Conservation (phyloP, 2,797 vertebrate genomes). For the Hippoglossus hippoglossus region DNA sequence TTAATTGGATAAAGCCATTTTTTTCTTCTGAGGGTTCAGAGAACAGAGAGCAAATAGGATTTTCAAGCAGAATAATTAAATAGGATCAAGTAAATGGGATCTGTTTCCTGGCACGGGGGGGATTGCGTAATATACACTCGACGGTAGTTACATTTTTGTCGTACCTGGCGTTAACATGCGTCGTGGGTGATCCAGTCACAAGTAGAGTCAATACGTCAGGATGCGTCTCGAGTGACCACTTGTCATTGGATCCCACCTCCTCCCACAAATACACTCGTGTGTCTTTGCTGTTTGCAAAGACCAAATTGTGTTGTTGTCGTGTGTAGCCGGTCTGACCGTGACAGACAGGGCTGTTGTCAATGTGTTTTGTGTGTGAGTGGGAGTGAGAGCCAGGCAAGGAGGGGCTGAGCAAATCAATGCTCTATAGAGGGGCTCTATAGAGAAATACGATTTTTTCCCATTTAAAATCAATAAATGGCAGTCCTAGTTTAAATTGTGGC, state of each 20-base stretch:
- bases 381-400: not conserved
- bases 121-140: slow-evolving; percentile 61
- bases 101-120: slow-evolving; percentile 59
- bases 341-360: not conserved
- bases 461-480: not conserved
- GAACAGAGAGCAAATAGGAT: slow-evolving; percentile 44
- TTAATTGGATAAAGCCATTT: slow-evolving; percentile 39
- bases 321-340: not conserved
- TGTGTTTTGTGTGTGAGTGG: not conserved
- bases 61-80: slow-evolving; percentile 76
- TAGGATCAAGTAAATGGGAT: slow-evolving; percentile 68
- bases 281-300: not conserved
- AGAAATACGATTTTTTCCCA: not conserved
- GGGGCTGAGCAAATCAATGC: not conserved
- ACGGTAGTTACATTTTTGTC: too few species aligned
- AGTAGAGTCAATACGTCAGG: not conserved
- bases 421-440: not conserved
- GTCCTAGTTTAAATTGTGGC: not conserved
- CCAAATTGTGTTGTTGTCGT: not conserved
- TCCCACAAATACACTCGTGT: not conserved
- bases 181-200: not conserved
- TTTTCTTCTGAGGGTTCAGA: slow-evolving; percentile 37
- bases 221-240: not conserved
- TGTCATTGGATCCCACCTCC: not conserved
- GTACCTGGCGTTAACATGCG: too few species aligned